Percentiles rank a stretch among this genome's conserved stretches.
Evolutionary conservation across 2,113 vertebrate genomes (phyloP).

Genomic region (Stigmatopora argus): DNA sequence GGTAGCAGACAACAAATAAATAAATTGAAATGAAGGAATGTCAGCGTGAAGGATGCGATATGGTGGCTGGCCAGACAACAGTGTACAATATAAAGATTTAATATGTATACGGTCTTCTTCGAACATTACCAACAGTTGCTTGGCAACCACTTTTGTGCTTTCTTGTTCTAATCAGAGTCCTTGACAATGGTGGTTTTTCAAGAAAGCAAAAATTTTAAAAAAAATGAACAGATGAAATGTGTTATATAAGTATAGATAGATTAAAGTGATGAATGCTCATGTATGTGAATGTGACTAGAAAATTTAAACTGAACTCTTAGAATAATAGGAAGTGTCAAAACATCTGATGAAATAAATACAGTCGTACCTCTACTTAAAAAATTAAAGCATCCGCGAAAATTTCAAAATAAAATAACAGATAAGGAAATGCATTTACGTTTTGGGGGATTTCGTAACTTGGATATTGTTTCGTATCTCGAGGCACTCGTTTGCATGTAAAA

Average conservation of each 20-base stretch:
- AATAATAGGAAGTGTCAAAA: no score
- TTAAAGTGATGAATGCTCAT: background rate
- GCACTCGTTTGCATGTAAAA: no score
- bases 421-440: no score
- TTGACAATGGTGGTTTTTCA: constrained; percentile 5
- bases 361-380: no score
- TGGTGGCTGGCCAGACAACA: background rate
- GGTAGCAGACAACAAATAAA: background rate
- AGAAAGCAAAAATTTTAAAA: constrained; percentile 1
- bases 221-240: background rate
- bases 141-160: constrained; percentile 27
- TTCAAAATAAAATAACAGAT: no score
- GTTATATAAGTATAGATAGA: background rate
- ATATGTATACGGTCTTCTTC: background rate
- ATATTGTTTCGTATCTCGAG: no score
- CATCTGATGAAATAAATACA: no score
- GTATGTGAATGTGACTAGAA: background rate
- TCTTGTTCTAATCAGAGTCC: constrained; percentile 7
- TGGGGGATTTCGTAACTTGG: no score
- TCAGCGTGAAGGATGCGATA: background rate
- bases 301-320: background rate
- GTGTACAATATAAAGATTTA: background rate
- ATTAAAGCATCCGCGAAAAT: no score
- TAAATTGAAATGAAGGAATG: background rate
- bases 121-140: constrained; percentile 20